phyloP scores from a whole-genome alignment of 1,140 invertebrate species.

The Melitaea cinxia region DNA sequence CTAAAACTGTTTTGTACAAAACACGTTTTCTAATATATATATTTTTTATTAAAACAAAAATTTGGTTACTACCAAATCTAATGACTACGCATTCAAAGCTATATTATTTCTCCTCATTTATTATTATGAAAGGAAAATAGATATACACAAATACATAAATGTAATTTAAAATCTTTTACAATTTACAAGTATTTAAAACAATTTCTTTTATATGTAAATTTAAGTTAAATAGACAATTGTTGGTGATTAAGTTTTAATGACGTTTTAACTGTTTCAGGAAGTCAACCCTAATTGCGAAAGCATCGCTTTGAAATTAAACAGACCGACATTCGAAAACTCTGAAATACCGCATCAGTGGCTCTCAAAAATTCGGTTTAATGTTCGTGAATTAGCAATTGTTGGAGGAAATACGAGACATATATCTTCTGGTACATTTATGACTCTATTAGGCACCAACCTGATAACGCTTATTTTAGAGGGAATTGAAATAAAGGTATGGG shows the following conservation, averaged over 20 bases:
- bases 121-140: too few species aligned
- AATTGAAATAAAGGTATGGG: conserved; percentile 49
- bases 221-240: background rate
- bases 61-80: too few species aligned
- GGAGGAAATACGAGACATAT: conserved; percentile 62
- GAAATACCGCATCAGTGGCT: conserved; percentile 61
- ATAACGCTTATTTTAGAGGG: conserved; percentile 46
- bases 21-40: too few species aligned
- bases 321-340: conserved; percentile 50
- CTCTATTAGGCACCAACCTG: conserved; percentile 46
- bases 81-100: too few species aligned
- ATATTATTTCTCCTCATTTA: too few species aligned
- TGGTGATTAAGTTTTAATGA: conserved; percentile 11
- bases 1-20: too few species aligned
- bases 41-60: too few species aligned
- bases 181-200: too few species aligned
- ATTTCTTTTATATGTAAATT: too few species aligned
- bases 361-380: conserved; percentile 38
- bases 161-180: too few species aligned
- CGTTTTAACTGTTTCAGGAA: conserved; percentile 53
- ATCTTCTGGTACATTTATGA: conserved; percentile 54
- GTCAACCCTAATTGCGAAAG: conserved; percentile 43
- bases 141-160: too few species aligned
- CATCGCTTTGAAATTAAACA: conserved; percentile 43
- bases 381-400: conserved; percentile 52